Percentiles rank a stretch among this genome's conserved stretches.
These are phyloP conservation scores for Penaeus chinensis DNA, from an alignment of 1,140 invertebrate species.

Conservation along the genomic window DNA sequence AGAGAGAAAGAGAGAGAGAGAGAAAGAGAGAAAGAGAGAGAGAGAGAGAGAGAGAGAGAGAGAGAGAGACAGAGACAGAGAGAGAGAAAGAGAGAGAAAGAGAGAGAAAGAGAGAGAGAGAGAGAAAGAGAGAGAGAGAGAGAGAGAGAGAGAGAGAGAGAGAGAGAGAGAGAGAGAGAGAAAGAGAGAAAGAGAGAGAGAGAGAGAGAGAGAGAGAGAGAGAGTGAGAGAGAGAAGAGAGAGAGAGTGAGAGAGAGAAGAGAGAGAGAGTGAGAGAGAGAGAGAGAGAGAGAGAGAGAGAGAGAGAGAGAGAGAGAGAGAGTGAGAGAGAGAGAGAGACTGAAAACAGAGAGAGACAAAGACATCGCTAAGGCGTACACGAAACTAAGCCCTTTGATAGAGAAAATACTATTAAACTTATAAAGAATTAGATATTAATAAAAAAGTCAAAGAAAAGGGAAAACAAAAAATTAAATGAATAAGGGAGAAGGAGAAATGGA, in stretches of 20 bases:
- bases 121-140: too few relatives aligned
- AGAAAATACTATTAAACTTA: too few relatives aligned
- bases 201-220: not conserved
- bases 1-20: not conserved
- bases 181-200: not conserved
- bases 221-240: not conserved
- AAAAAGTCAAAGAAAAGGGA: too few relatives aligned
- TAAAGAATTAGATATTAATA: too few relatives aligned
- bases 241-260: not conserved
- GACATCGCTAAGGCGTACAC: too few relatives aligned
- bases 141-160: not conserved
- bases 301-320: conserved; percentile 4
- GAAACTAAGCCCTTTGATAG: too few relatives aligned
- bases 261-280: not conserved
- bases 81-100: not conserved
- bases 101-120: not conserved
- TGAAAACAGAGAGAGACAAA: too few relatives aligned
- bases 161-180: not conserved
- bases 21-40: not conserved
- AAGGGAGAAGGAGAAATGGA: too few relatives aligned
- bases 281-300: not conserved
- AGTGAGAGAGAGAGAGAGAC: not conserved
- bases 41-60: not conserved
- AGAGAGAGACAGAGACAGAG: not conserved
- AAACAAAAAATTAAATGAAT: too few relatives aligned